Base-by-base conservation (phyloP, 2,113 vertebrate species). In the Symphodus melops region DNA sequence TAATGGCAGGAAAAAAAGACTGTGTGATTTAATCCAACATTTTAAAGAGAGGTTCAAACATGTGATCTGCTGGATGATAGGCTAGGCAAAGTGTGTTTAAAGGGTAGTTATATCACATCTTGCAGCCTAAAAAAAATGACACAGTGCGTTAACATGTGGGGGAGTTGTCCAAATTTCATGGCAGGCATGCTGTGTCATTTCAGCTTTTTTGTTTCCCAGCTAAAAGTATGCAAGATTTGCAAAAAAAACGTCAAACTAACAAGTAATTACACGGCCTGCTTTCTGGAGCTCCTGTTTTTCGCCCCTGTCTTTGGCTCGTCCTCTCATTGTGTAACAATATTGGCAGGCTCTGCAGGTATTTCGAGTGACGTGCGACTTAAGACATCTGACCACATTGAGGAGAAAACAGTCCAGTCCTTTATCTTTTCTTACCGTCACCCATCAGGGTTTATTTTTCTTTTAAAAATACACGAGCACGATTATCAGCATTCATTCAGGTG, bases 321-420 rank as follows among this genome's bases (percentile, higher is more conserved):
- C 3, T 52, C 17, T 25, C 4, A 8, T 62, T 83, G 55, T 59
- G 61, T 41, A 81, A 65, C 16, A 56, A 49, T 75, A 58, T 57
- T 75, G 36, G 56, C 55, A 64, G 23, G 39, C 55, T 71, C 64
- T 53, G 56, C 69, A 74, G 66, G 79, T 75, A 60, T 70, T 83
- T 72, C n/a, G 49, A 20, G 8, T 75, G 59, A 75, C 8, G 2
- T 63, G 60, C 39, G 72, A 42, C 20, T 11, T 46, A 9, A 71
- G 37, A 68, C 33, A 42, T 54, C 21, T 77, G 66, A 66, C 70
- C 60, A 36, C 44, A 56, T 5, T 59, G 16, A 10, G 51, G 17
- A 77, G 4, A 23, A 33, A 33, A 42, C 53, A 36, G 33, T 48
- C 23, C 13, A 10, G 8, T 33, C 57, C 9, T 25, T 36, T n/a